Evolutionary conservation across 2,797 vertebrate genomes (phyloP).

Genomic region (Pelobates cultripes): DNA sequence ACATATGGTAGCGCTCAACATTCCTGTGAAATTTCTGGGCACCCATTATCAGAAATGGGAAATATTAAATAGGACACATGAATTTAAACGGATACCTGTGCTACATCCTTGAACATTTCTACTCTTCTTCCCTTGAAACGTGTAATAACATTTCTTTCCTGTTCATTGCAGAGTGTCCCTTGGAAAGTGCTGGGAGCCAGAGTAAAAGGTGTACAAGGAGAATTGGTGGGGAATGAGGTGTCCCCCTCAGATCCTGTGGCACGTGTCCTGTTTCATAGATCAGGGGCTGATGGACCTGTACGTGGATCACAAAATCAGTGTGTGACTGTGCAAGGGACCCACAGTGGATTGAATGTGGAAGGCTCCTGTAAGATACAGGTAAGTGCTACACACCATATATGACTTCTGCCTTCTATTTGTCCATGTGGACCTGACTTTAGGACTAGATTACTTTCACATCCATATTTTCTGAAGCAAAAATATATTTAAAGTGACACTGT

Average conservation of each 20-base stretch:
- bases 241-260: constrained; percentile 65
- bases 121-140: no score
- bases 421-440: no score
- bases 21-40: no score
- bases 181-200: constrained; percentile 30
- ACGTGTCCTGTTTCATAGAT: constrained; percentile 73
- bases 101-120: background rate
- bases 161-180: constrained; percentile 65
- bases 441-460: no score
- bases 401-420: background rate
- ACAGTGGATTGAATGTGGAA: constrained; percentile 58
- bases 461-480: no score
- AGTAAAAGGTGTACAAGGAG: constrained; percentile 59
- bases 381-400: constrained; percentile 27
- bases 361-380: constrained; percentile 72
- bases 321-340: constrained; percentile 63
- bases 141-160: background rate
- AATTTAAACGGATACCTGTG: no score
- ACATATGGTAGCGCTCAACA: no score
- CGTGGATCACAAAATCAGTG: constrained; percentile 67
- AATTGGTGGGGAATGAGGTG: constrained; percentile 66
- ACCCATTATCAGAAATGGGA: no score
- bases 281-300: constrained; percentile 66
- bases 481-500: no score
- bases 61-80: no score